Evolutionary conservation across 2,113 vertebrate species (phyloP).

Genomic region (Hippocampus barbouri): DNA sequence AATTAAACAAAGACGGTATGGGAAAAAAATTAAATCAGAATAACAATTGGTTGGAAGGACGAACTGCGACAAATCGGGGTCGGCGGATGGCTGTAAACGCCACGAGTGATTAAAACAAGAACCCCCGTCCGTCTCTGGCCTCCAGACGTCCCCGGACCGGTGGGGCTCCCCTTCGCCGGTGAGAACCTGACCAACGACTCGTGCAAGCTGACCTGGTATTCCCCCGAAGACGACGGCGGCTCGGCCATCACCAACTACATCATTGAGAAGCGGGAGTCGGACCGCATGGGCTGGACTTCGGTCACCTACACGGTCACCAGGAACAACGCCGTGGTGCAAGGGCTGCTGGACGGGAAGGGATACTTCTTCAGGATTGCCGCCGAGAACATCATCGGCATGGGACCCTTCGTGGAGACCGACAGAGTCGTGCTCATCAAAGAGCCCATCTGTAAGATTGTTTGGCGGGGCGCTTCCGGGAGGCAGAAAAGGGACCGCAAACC

Average conservation of each 20-base stretch:
- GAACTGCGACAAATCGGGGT: too few relatives aligned
- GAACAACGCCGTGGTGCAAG: slow-evolving; percentile 93
- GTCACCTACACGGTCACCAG: slow-evolving; percentile 92
- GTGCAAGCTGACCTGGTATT: slow-evolving; percentile 93
- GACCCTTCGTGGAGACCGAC: slow-evolving; percentile 86
- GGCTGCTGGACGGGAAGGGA: slow-evolving; percentile 84
- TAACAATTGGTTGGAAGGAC: too few relatives aligned
- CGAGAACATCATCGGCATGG: slow-evolving; percentile 97
- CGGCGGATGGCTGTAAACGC: too few relatives aligned
- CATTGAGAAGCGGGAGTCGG: slow-evolving; percentile 92
- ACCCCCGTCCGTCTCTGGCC: background rate
- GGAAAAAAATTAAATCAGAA: too few relatives aligned
- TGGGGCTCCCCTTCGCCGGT: slow-evolving; percentile 86
- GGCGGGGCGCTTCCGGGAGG: too few relatives aligned
- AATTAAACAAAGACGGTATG: too few relatives aligned
- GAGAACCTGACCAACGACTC: slow-evolving; percentile 92
- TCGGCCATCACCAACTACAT: slow-evolving; percentile 95
- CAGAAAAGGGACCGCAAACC: too few relatives aligned
- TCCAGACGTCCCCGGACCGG: slow-evolving; percentile 91
- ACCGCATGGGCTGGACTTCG: slow-evolving; percentile 93
- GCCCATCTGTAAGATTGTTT: slow-evolving; percentile 82
- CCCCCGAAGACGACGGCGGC: slow-evolving; percentile 95
- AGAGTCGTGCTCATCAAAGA: slow-evolving; percentile 86
- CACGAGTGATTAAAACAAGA: background rate
- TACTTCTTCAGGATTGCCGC: slow-evolving; percentile 98